Evolutionary conservation across 2,797 vertebrate species (phyloP).

Genomic region (Eulemur albifrons): DNA sequence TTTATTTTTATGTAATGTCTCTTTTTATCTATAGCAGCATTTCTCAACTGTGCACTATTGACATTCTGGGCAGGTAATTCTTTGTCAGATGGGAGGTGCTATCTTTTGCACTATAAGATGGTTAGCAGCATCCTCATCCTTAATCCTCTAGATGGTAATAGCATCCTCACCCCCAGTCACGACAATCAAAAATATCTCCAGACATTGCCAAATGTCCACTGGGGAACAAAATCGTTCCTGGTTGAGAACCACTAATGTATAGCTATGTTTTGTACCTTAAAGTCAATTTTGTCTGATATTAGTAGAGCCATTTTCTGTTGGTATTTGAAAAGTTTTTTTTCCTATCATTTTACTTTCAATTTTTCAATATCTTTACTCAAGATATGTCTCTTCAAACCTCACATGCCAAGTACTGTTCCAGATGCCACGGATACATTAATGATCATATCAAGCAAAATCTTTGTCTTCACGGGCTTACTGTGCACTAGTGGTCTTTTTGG

Average conservation of each 20-base stretch:
- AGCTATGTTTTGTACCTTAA: not conserved
- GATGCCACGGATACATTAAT: no score
- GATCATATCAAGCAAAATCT: no score
- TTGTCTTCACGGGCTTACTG: no score
- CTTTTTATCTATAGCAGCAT: not conserved
- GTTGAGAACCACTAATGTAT: not conserved
- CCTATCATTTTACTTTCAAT: not conserved
- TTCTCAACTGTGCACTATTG: not conserved
- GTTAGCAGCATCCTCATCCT: not conserved
- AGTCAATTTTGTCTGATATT: not conserved
- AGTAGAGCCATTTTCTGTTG: not conserved
- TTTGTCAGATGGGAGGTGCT: not conserved
- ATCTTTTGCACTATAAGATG: not conserved
- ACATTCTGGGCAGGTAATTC: not conserved
- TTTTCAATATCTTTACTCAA: not conserved
- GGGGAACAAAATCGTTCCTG: not conserved
- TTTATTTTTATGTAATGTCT: not conserved
- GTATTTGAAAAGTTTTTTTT: not conserved
- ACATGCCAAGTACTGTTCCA: no score
- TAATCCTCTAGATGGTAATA: not conserved
- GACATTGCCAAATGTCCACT: not conserved
- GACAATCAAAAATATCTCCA: not conserved
- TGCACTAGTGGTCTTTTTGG: no score
- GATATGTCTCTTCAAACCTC: not conserved
- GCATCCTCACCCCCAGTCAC: not conserved